Percentiles rank a stretch among this genome's conserved stretches.
These are phyloP conservation scores for Chrysogorgia sp. DNA, from an alignment of 92 coral and sea anemone genomes.

Conservation along the genomic window DNA sequence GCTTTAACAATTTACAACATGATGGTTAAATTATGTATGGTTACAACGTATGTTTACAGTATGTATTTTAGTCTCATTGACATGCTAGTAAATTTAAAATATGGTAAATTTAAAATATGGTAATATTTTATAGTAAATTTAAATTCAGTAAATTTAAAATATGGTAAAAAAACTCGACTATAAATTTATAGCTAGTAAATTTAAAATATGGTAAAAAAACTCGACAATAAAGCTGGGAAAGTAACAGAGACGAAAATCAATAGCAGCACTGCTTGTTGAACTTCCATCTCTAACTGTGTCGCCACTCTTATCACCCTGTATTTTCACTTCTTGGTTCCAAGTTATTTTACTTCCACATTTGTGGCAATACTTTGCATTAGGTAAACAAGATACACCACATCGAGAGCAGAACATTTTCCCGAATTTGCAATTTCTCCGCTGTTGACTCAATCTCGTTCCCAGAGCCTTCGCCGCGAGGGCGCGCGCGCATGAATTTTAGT, in stretches of 20 bases:
- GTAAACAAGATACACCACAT: slow-evolving; percentile 43
- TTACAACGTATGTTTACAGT: too few relatives aligned
- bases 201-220: slow-evolving; percentile 49
- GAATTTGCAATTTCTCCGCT: not conserved
- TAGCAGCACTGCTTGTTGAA: slow-evolving; percentile 16
- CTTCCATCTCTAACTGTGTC: not conserved
- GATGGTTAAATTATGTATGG: too few relatives aligned
- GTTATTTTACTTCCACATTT: slow-evolving; percentile 43
- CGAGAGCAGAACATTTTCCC: slow-evolving; percentile 54
- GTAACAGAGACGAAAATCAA: slow-evolving; percentile 19
- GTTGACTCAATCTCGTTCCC: not conserved
- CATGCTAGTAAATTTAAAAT: too few relatives aligned
- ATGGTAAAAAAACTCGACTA: too few relatives aligned
- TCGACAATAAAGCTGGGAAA: not conserved
- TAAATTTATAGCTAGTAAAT: too few relatives aligned
- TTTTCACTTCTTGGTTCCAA: not conserved
- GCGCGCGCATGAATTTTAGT: slow-evolving; percentile 12
- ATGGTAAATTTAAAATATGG: too few relatives aligned
- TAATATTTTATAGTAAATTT: too few relatives aligned
- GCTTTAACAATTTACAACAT: too few relatives aligned
- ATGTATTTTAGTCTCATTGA: too few relatives aligned
- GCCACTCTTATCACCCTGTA: not conserved
- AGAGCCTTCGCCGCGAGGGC: not conserved
- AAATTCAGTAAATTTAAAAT: too few relatives aligned
- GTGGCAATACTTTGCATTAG: slow-evolving; percentile 39